phyloP scores from a whole-genome alignment of 2,888 invertebrate genomes.

The Hypomecis atomaria region DNA sequence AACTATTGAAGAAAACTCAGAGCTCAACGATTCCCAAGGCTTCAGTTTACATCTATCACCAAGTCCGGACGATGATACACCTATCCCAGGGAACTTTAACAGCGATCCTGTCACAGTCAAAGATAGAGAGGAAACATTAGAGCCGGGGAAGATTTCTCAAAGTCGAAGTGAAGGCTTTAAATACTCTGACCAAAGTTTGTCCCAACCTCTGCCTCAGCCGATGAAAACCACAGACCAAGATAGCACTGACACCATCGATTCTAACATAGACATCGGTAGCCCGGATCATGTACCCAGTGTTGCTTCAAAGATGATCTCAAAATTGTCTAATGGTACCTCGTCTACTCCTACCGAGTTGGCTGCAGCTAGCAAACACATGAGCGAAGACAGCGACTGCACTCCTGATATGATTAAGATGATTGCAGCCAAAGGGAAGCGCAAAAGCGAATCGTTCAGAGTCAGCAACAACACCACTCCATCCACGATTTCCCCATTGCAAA shows the following conservation, averaged over 20 bases:
- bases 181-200: slow-evolving; percentile 63
- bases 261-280: slow-evolving; percentile 61
- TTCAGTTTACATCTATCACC: slow-evolving; percentile 72
- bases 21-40: slow-evolving; percentile 74
- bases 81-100: slow-evolving; percentile 46
- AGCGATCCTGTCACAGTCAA: slow-evolving; percentile 67
- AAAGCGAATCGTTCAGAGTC: slow-evolving; percentile 71
- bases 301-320: slow-evolving; percentile 74
- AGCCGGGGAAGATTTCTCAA: slow-evolving; percentile 57
- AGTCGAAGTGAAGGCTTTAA: slow-evolving; percentile 67
- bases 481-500: slow-evolving; percentile 78
- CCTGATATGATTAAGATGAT: slow-evolving; percentile 71
- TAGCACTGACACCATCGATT: slow-evolving; percentile 73
- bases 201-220: slow-evolving; percentile 59
- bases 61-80: slow-evolving; percentile 54
- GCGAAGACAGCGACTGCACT: slow-evolving; percentile 67
- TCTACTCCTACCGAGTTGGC: slow-evolving; percentile 73
- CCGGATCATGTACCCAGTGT: slow-evolving; percentile 69
- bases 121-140: slow-evolving; percentile 59
- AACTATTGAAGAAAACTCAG: slow-evolving; percentile 63
- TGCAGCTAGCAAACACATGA: slow-evolving; percentile 47
- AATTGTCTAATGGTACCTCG: slow-evolving; percentile 78
- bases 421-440: slow-evolving; percentile 62
- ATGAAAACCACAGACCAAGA: slow-evolving; percentile 73
- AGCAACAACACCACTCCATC: slow-evolving; percentile 78